Percentiles rank a stretch among this genome's conserved stretches.
Conservation (phyloP, 2,888 invertebrate genomes). For the Chrysina gloriosa region DNA sequence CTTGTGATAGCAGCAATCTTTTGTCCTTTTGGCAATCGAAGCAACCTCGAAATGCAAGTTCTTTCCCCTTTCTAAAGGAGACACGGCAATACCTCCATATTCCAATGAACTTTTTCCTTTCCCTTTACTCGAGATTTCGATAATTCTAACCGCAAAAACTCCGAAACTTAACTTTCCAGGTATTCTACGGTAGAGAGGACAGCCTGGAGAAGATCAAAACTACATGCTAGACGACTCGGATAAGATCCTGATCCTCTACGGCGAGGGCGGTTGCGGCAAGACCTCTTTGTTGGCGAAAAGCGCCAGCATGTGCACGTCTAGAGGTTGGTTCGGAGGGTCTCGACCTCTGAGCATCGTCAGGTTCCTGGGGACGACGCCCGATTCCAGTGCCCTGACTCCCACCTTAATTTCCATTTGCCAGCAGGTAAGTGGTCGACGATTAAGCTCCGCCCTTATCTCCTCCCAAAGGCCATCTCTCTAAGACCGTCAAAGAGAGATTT, state of each 20-base stretch:
- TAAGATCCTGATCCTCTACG: constrained; percentile 91
- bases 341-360: constrained; percentile 89
- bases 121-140: too few species aligned
- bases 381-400: constrained; percentile 94
- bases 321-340: constrained; percentile 78
- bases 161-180: constrained; percentile 62
- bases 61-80: too few species aligned
- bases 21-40: too few species aligned
- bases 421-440: constrained; percentile 84
- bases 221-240: constrained; percentile 88
- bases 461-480: too few species aligned
- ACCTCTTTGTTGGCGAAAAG: constrained; percentile 95
- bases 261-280: constrained; percentile 98
- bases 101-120: too few species aligned
- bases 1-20: too few species aligned
- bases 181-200: constrained; percentile 93
- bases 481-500: too few species aligned
- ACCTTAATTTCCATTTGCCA: constrained; percentile 95
- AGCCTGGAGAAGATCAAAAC: constrained; percentile 82
- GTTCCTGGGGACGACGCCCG: constrained; percentile 96
- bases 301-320: constrained; percentile 79
- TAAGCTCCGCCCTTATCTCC: neutral
- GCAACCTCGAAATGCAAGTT: too few species aligned
- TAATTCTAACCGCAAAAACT: neutral
- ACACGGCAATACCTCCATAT: too few species aligned